A percentile compares a stretch with the other conserved stretches of the same genome.
Evolutionary conservation across 2,797 vertebrate species (phyloP).

Genomic region (Delichon dasypus): DNA sequence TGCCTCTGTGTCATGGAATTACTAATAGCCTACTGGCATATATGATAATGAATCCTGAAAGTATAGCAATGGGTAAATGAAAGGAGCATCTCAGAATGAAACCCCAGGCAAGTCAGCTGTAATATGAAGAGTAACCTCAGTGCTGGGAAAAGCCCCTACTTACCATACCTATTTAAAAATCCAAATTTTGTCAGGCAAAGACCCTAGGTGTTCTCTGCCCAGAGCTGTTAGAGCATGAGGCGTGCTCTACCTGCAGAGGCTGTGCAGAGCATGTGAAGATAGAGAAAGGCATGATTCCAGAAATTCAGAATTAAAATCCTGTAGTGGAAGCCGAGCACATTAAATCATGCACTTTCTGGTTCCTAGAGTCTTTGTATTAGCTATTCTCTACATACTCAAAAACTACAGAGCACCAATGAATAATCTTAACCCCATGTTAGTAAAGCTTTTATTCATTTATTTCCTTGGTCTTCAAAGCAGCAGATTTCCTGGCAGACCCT

Average conservation of each 20-base stretch:
- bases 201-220: neutral
- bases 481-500: slow-evolving; percentile 18
- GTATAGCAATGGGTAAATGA: slow-evolving; percentile 36
- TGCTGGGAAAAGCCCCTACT: slow-evolving; percentile 29
- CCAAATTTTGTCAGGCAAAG: neutral
- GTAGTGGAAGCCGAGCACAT: neutral
- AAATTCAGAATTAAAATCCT: slow-evolving; percentile 1
- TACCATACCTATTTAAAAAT: neutral
- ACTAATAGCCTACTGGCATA: slow-evolving; percentile 63
- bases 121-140: slow-evolving; percentile 1
- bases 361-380: neutral
- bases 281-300: neutral
- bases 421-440: neutral
- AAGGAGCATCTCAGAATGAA: slow-evolving; percentile 48
- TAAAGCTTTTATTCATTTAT: slow-evolving; percentile 17
- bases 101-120: slow-evolving; percentile 12
- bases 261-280: neutral
- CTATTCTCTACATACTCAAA: slow-evolving; percentile 13
- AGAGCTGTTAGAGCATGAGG: neutral
- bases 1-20: slow-evolving; percentile 55
- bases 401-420: neutral
- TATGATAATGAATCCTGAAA: slow-evolving; percentile 62
- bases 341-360: neutral
- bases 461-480: slow-evolving; percentile 31
- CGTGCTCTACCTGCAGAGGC: neutral